Evolutionary conservation across 1,140 invertebrate species (phyloP), one percentile per base, ranked within the genome.

Genomic region (Heliconius eleuchia): DNA sequence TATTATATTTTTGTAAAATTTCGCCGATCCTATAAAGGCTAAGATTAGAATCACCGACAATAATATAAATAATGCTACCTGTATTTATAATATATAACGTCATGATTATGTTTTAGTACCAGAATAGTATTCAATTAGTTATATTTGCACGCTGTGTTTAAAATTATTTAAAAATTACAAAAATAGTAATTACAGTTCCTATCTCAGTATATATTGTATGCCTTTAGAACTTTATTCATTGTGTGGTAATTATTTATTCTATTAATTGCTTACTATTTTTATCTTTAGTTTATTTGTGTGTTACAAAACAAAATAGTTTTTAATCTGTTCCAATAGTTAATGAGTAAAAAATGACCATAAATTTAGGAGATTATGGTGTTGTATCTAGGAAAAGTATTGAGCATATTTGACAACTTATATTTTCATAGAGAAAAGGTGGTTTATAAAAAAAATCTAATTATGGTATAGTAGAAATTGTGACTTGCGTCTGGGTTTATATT

Each of bases 361-460:
- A 80, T 76, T 70, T 71, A 79, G 34, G n/a, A 46, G 70, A 34
- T 80, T 73, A 46, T 76, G 37, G 37, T 80, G 80, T 78, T 82
- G 77, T 72, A 55, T 76, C 52, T 80, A 80, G 79, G 42, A 76
- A 46, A 71, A 80, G 73, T 76, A 73, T 80, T 72, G 60, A 76
- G 55, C 74, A 76, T 72, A 76, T 60, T 75, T 74, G 74, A 76
- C 74, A 76, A 57, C 27, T 76, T 80, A 80, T 80, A 80, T 80
- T 80, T 80, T 80, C 71, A 80, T 76, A 76, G 74, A 66, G 39
- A 77, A 60, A 82, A 76, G 34, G 71, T 77, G 73, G 71, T 82
- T 79, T 82, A 79, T 82, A 78, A 79, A 78, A 79, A 37, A 73
- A 74, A 74, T 76, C n/a, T 66, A 79, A 77, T 73, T 66, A 71